These are phyloP conservation scores for Thereuonema tuberculata DNA, from an alignment of 1,140 invertebrate species.

Conservation along the genomic window DNA sequence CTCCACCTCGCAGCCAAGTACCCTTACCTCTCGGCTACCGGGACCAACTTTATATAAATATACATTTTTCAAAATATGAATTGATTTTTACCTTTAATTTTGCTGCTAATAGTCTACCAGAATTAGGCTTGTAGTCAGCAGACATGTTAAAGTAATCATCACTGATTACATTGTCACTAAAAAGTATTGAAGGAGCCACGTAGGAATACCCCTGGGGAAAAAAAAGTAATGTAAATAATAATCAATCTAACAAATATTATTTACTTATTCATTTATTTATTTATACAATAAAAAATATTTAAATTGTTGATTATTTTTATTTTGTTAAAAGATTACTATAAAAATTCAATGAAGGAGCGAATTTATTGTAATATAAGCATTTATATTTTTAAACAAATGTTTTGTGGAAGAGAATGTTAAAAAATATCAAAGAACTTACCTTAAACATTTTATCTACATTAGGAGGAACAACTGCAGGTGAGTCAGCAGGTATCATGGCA, in stretches of 20 bases:
- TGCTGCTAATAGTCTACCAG: conserved; percentile 32
- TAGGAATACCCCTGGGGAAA: conserved; percentile 73
- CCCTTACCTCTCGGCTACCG: too few species aligned
- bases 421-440: conserved; percentile 38
- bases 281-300: too few species aligned
- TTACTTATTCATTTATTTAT: too few species aligned
- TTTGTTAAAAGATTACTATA: background rate
- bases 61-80: too few species aligned
- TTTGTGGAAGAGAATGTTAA: too few species aligned
- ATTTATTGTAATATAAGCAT: too few species aligned
- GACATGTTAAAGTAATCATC: conserved; percentile 45
- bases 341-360: too few species aligned
- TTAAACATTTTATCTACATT: conserved; percentile 79
- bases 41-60: too few species aligned
- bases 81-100: conserved; percentile 42
- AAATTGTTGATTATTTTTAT: background rate
- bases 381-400: too few species aligned
- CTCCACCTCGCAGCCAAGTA: too few species aligned
- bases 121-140: conserved; percentile 36
- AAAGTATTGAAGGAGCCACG: conserved; percentile 80
- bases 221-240: conserved; percentile 19
- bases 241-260: background rate
- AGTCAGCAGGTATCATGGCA: conserved; percentile 70
- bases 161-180: conserved; percentile 68
- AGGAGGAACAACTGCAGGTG: conserved; percentile 69